Evolutionary conservation across 2,113 vertebrate genomes (phyloP).

Genomic region (Aix galericulata): DNA sequence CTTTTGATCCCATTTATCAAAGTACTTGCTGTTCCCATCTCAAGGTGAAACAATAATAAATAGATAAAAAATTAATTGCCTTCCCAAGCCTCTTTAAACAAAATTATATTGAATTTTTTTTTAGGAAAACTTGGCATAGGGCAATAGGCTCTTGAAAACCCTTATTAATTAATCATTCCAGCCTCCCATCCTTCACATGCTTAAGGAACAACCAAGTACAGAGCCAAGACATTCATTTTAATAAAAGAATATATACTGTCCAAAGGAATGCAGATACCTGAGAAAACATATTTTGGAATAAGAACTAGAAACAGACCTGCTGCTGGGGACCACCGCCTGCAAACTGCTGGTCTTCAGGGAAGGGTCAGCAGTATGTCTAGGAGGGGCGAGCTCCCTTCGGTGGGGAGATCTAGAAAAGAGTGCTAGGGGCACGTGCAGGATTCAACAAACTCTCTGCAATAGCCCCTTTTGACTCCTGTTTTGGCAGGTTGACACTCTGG

Average conservation of each 20-base stretch:
- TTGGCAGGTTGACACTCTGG: neutral
- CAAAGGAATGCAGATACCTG: neutral
- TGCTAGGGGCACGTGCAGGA: neutral
- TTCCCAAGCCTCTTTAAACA: neutral
- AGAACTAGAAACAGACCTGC: neutral
- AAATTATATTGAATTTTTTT: neutral
- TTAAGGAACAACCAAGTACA: neutral
- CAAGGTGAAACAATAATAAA: constrained; percentile 40
- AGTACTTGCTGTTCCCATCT: neutral
- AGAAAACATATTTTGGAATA: neutral
- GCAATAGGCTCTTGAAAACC: neutral
- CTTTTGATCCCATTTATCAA: constrained; percentile 3
- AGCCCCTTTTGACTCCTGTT: neutral
- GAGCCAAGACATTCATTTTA: constrained; percentile 1
- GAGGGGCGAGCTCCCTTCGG: neutral
- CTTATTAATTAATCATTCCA: neutral
- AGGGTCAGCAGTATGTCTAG: neutral
- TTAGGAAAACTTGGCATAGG: neutral
- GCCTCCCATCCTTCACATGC: neutral
- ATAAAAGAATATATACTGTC: neutral
- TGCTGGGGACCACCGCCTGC: neutral
- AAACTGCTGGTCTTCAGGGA: neutral
- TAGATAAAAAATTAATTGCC: neutral
- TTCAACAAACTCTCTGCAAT: neutral
- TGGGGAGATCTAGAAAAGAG: neutral